Conservation (phyloP, 2,797 vertebrate species). For the Rhinoraja longicauda region DNA sequence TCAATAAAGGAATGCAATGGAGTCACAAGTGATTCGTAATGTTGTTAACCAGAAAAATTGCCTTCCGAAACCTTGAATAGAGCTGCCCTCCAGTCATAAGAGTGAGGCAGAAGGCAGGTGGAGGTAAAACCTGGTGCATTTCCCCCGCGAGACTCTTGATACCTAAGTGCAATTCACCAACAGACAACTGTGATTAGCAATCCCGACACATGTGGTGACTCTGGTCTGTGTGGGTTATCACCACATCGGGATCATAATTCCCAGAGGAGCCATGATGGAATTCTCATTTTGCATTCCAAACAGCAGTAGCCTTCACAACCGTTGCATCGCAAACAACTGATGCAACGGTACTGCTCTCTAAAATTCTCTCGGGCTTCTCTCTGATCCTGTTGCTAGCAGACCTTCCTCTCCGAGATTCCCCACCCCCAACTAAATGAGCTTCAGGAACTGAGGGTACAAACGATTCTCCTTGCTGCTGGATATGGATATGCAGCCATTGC, state of each 20-base stretch:
- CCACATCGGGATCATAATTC: neutral
- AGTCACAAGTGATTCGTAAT: neutral
- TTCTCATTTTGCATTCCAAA: neutral
- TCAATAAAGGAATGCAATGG: neutral
- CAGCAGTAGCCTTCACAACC: neutral
- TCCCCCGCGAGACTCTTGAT: no score
- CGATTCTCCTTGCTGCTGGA: neutral
- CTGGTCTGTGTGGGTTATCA: neutral
- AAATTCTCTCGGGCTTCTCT: neutral
- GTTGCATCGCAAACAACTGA: neutral
- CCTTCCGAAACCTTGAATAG: neutral
- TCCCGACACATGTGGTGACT: neutral
- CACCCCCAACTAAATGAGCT: no score
- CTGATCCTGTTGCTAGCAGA: neutral
- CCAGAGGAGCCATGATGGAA: neutral
- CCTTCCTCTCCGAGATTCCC: neutral
- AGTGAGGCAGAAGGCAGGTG: neutral
- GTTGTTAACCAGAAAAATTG: neutral
- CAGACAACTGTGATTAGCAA: neutral
- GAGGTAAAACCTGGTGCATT: neutral
- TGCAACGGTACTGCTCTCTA: neutral
- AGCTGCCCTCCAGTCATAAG: neutral
- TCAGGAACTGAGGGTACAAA: neutral
- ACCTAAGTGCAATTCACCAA: no score
- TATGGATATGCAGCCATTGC: neutral